Percentiles rank a stretch among this genome's conserved stretches.
Evolutionary conservation across 2,797 vertebrate species (phyloP).

Genomic region (Percopsis omiscomaycus): DNA sequence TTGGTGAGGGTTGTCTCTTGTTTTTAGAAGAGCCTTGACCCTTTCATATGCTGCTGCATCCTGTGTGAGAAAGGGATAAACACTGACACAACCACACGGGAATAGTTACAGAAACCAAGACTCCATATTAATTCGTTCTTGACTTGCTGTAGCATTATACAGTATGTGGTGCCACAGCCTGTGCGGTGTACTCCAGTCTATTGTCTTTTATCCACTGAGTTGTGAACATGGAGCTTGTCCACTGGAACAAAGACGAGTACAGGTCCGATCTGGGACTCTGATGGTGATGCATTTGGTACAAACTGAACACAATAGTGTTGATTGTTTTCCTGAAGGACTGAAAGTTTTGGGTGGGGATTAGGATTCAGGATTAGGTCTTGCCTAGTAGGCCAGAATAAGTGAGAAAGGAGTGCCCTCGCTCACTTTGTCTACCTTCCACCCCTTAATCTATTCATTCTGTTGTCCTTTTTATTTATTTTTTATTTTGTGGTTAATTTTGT

Average conservation of each 20-base stretch:
- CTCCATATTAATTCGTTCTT: not conserved
- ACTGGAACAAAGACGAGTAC: conserved; percentile 12
- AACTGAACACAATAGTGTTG: conserved; percentile 21
- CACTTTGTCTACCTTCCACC: too few relatives aligned
- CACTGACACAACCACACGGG: too few relatives aligned
- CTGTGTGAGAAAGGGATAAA: too few relatives aligned
- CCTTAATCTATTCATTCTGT: too few relatives aligned
- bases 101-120: too few relatives aligned
- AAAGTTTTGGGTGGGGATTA: not conserved
- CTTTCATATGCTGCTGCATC: too few relatives aligned
- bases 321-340: conserved; percentile 18
- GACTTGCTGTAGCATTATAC: too few relatives aligned
- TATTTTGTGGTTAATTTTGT: too few relatives aligned
- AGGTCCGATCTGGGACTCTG: conserved; percentile 13
- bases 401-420: too few relatives aligned
- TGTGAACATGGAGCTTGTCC: not conserved
- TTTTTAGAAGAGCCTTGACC: too few relatives aligned
- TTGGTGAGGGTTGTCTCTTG: too few relatives aligned
- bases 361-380: not conserved
- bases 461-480: too few relatives aligned
- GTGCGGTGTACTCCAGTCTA: not conserved
- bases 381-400: not conserved
- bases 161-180: not conserved
- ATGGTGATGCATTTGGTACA: conserved; percentile 12
- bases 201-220: not conserved